Evolutionary conservation across 1,140 invertebrate genomes (phyloP), one percentile per base, ranked within the genome.

Genomic region (Drosophila novamexicana): DNA sequence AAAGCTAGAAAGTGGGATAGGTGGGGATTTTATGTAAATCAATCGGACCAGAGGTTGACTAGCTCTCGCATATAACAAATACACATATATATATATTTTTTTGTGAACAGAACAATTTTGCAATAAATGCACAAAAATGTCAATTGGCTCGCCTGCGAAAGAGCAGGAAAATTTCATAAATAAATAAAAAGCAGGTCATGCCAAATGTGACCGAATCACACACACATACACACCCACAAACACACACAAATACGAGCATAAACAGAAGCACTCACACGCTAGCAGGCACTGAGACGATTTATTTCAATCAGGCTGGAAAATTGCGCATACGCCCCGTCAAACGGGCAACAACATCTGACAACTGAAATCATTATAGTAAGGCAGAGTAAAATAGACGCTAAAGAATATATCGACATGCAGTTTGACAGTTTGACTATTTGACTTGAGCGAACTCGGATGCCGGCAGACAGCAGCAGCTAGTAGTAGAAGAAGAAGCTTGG

Each of bases 371-470:
- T 86, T 88, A 82, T 65, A 84, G 58, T 49, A 75, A 79, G 71
- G 68, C 57, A 61, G 22, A 29, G 57, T 52, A 65, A 69, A 81
- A 63, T 75, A 68, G 70, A 85, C 62, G 67, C 66, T 79, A 81
- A 82, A 76, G 69, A 77, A 86, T 79, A 73, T 79, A 67, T 71
- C 83, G 83, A 82, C 76, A 88, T 79, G 68, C 79, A 65, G 72
- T 71, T 82, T 76, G 82, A 86, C 82, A 86, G 83, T 86, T 88
- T 82, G 83, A 88, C 82, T 86, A 82, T 86, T 86, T 88, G 82
- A 86, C 82, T 86, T 88, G 74, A 86, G 76, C 77, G 66, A 59
- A 69, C 68, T 79, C 73, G 81, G 77, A 85, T 75, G 73, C 67
- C 59, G 39, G n/a, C 58, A 63, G 64, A 63, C 72, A 57, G 64